phyloP scores from a whole-genome alignment of 2,888 invertebrate genomes.

The Sesamia inferens region DNA sequence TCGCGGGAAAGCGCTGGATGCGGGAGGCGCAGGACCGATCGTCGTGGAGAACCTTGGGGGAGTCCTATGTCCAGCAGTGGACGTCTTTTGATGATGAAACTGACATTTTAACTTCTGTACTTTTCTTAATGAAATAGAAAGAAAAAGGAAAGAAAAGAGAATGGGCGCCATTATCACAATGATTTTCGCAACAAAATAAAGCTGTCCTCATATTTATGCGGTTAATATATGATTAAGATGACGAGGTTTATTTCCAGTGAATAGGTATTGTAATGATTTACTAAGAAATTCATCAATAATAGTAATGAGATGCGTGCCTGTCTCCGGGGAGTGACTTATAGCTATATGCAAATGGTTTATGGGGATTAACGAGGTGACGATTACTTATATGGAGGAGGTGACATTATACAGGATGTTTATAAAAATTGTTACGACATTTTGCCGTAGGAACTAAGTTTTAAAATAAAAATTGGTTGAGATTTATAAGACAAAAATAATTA shows the following conservation, averaged over 20 bases:
- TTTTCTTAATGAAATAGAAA: too few species aligned
- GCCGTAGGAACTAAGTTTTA: too few species aligned
- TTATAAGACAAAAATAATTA: too few species aligned
- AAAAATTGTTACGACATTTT: not conserved
- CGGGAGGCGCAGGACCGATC: too few species aligned
- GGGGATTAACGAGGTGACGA: conserved; percentile 34
- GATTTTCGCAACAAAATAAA: conserved; percentile 27
- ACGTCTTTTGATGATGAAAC: too few species aligned
- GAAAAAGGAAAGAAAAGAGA: too few species aligned
- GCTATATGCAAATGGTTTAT: conserved; percentile 39
- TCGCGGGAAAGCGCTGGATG: too few species aligned
- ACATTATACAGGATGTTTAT: not conserved
- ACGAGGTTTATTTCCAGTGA: conserved; percentile 42
- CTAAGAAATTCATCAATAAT: conserved; percentile 56
- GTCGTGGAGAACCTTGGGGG: too few species aligned
- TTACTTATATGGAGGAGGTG: conserved; percentile 22
- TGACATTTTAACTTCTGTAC: too few species aligned
- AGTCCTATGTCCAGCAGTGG: too few species aligned
- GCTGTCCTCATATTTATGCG: conserved; percentile 27
- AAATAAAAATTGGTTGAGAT: too few species aligned
- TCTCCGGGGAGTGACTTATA: conserved; percentile 34
- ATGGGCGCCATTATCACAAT: not conserved
- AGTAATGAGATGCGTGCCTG: conserved; percentile 36
- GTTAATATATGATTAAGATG: conserved; percentile 44
- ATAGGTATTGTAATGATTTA: conserved; percentile 55